Conservation (phyloP, 2,797 vertebrate genomes). For the Lerista edwardsae region DNA sequence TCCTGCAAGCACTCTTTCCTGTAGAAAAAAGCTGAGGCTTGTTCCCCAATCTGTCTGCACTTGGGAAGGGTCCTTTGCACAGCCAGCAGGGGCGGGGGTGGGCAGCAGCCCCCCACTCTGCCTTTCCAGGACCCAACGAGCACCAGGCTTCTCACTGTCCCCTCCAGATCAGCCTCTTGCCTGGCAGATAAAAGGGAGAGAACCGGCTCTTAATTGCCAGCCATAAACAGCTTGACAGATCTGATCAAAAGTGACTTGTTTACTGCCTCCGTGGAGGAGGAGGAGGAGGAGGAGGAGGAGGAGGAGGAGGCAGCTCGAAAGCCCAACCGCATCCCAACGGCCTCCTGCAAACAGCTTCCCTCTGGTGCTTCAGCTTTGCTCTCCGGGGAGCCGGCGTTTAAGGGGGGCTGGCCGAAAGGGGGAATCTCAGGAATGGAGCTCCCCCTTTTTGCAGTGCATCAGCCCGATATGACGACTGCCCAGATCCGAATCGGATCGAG, state of each 20-base stretch:
- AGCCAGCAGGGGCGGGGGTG: too few species aligned
- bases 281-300: neutral
- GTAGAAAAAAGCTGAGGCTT: neutral
- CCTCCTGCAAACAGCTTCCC: neutral
- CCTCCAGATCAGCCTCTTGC: neutral
- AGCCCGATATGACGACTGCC: too few species aligned
- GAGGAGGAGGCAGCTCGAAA: neutral
- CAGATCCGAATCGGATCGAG: neutral
- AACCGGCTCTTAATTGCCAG: neutral
- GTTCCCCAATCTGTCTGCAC: neutral
- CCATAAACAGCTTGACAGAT: neutral
- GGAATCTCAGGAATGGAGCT: too few species aligned
- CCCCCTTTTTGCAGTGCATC: too few species aligned
- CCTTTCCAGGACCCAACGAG: neutral
- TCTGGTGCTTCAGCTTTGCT: too few species aligned
- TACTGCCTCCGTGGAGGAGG: neutral
- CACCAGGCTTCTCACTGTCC: too few species aligned
- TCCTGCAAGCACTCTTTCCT: neutral
- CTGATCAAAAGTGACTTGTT: neutral
- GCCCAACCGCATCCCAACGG: neutral
- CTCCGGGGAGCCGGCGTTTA: neutral
- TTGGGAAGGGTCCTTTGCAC: neutral
- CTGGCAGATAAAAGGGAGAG: neutral
- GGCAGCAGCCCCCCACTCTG: too few species aligned
- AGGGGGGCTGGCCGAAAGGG: neutral